These are phyloP conservation scores for Syngnathus rostellatus DNA, from an alignment of 2,797 vertebrate genomes.

Conservation along the genomic window DNA sequence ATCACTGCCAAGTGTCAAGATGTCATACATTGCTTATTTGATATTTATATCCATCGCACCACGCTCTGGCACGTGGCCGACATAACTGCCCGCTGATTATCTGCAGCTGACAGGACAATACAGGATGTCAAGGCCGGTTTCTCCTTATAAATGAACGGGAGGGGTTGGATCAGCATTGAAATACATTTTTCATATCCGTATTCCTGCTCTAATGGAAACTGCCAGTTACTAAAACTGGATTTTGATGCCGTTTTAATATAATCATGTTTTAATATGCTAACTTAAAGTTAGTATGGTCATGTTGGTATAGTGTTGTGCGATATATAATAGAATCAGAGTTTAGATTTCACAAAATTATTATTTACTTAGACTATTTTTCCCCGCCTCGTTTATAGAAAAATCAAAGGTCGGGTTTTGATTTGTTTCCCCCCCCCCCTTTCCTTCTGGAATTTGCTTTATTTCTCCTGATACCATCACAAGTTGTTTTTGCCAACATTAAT, in stretches of 20 bases:
- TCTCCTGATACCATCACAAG: not conserved
- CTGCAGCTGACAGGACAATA: conserved; percentile 16
- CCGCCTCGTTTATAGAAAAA: not conserved
- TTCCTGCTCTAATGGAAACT: conserved; percentile 13
- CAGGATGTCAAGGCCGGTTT: conserved; percentile 19
- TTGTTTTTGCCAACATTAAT: not conserved
- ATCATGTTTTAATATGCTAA: not conserved
- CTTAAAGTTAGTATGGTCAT: not conserved
- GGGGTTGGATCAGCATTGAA: not conserved
- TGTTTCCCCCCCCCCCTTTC: no score
- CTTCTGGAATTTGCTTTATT: not conserved
- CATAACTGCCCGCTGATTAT: conserved; percentile 23
- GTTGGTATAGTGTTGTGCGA: not conserved
- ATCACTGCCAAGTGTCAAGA: not conserved
- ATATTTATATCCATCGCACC: conserved; percentile 19
- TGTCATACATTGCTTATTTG: conserved; percentile 11
- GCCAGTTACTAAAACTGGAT: conserved; percentile 5
- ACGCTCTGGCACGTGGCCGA: conserved; percentile 3
- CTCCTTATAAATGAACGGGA: not conserved
- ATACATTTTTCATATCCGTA: not conserved
- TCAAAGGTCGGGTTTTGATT: not conserved
- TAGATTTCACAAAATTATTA: not conserved
- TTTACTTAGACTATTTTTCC: no score
- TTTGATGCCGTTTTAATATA: not conserved
- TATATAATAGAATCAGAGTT: not conserved